Evolutionary conservation across 2,113 vertebrate species (phyloP).

Genomic region (Rhadina sibilatrix): DNA sequence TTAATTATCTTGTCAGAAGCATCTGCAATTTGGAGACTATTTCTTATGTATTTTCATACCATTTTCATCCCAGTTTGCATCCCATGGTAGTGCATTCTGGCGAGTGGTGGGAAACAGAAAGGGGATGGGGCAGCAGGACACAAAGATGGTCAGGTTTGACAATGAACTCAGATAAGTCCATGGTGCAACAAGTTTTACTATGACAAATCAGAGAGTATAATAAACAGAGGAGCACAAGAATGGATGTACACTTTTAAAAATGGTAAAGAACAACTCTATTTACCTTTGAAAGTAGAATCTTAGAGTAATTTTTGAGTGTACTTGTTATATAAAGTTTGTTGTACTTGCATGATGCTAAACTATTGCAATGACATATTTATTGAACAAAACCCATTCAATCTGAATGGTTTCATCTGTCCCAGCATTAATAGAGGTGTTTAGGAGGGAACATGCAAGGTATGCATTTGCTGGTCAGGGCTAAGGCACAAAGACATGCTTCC

Average conservation of each 20-base stretch:
- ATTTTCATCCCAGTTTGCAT: background rate
- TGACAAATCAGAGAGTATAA: background rate
- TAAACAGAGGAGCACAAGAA: background rate
- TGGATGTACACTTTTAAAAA: background rate
- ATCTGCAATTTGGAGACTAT: background rate
- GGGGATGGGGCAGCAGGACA: background rate
- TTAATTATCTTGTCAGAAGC: conserved; percentile 15
- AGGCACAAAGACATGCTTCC: background rate
- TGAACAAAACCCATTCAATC: background rate
- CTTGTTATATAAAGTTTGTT: background rate
- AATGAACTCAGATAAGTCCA: background rate
- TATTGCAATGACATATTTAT: background rate
- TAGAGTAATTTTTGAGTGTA: background rate
- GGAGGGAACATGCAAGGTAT: background rate
- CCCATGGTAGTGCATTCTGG: background rate
- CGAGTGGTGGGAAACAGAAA: background rate
- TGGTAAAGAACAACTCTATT: background rate
- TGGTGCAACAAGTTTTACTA: background rate
- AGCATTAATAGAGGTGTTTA: background rate
- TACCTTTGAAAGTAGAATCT: background rate
- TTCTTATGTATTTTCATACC: background rate
- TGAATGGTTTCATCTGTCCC: background rate
- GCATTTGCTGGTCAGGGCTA: background rate
- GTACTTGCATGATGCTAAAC: background rate
- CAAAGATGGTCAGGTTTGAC: background rate